Percentiles rank a stretch among this genome's conserved stretches.
Evolutionary conservation across 2,888 invertebrate species (phyloP).

Genomic region (Priocnemis perturbator): DNA sequence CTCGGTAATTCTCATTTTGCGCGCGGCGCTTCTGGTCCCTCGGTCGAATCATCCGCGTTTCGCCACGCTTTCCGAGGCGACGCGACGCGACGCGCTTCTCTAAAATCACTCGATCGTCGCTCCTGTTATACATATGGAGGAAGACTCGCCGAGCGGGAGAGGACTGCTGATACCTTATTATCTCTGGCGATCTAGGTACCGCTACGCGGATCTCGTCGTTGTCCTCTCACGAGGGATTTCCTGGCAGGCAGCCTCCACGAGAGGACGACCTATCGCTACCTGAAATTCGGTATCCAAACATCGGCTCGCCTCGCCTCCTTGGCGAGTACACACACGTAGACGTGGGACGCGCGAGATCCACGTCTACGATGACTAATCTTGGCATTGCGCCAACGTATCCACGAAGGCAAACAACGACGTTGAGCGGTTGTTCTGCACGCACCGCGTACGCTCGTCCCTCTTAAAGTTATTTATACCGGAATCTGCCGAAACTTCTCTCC

Average conservation of each 20-base stretch:
- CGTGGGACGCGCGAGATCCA: slow-evolving; percentile 32
- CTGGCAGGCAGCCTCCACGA: too few species aligned
- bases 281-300: slow-evolving; percentile 50
- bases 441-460: not conserved
- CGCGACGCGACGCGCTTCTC: too few species aligned
- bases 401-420: not conserved
- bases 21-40: slow-evolving; percentile 50
- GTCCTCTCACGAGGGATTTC: too few species aligned
- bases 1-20: slow-evolving; percentile 64
- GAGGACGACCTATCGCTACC: slow-evolving; percentile 19
- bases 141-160: too few species aligned
- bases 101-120: too few species aligned
- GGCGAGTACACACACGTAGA: slow-evolving; percentile 39
- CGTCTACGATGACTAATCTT: slow-evolving; percentile 59
- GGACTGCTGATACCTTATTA: too few species aligned
- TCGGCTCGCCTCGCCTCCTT: slow-evolving; percentile 28
- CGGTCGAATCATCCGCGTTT: slow-evolving; percentile 36
- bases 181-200: too few species aligned
- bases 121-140: too few species aligned
- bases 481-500: slow-evolving; percentile 2
- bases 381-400: slow-evolving; percentile 50
- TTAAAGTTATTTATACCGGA: slow-evolving; percentile 9
- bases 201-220: too few species aligned
- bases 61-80: slow-evolving; percentile 18
- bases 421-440: too few species aligned